Evolutionary conservation across 1,140 invertebrate genomes (phyloP).

Genomic region (Drosophila ananassae): DNA sequence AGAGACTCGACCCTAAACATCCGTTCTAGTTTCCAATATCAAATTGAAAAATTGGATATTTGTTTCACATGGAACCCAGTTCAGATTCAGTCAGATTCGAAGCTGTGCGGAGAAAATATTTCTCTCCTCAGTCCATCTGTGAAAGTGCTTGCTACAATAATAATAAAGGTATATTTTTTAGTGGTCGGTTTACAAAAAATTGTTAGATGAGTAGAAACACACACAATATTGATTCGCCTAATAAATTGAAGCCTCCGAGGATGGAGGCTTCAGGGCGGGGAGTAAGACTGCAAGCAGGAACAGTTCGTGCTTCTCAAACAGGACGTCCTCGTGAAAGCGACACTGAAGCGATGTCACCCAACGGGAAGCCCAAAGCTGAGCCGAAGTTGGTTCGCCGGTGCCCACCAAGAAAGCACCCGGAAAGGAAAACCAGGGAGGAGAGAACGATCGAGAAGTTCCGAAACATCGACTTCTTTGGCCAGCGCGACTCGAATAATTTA

Average conservation of each 20-base stretch:
- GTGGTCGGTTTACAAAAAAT: neutral
- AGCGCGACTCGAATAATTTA: constrained; percentile 41
- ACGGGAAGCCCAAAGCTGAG: neutral
- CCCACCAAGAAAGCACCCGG: constrained; percentile 33
- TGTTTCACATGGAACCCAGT: neutral
- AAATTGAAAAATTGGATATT: too few relatives aligned
- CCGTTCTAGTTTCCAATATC: too few relatives aligned
- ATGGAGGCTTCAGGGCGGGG: neutral
- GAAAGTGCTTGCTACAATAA: neutral
- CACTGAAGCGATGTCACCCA: neutral
- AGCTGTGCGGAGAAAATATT: neutral
- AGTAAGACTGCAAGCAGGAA: too few relatives aligned
- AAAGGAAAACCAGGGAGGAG: constrained; percentile 30
- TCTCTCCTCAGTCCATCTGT: neutral
- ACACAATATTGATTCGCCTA: too few relatives aligned
- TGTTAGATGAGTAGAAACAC: neutral
- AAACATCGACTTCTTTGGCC: constrained; percentile 60
- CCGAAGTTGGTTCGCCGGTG: constrained; percentile 7
- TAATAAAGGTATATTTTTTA: neutral
- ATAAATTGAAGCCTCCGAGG: too few relatives aligned
- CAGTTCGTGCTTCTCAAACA: too few relatives aligned
- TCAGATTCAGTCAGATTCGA: neutral
- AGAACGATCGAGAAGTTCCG: constrained; percentile 54
- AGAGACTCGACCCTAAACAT: too few relatives aligned
- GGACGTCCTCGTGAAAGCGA: too few relatives aligned